Conservation (phyloP, 1,140 invertebrate genomes). For the Trypoxylus dichotomus region DNA sequence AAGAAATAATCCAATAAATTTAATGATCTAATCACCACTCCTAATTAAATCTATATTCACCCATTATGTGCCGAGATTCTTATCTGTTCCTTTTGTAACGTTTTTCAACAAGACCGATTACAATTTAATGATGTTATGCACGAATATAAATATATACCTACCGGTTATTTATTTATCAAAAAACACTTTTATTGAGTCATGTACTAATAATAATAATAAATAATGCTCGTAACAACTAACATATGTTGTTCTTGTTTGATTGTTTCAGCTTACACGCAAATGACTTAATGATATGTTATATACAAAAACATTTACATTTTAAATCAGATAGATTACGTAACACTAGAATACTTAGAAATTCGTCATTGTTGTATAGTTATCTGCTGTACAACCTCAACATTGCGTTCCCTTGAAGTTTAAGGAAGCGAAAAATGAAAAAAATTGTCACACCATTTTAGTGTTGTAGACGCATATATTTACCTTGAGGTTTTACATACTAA, state of each 20-base stretch:
- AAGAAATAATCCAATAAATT: neutral
- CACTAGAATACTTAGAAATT: neutral
- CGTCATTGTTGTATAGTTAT: neutral
- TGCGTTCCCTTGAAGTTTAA: neutral
- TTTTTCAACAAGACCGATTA: neutral
- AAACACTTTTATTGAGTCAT: neutral
- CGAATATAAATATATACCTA: neutral
- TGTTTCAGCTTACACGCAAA: neutral
- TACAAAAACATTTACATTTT: neutral
- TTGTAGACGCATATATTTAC: neutral
- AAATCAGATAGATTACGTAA: neutral
- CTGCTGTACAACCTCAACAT: neutral
- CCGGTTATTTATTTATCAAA: neutral
- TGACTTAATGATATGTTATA: neutral
- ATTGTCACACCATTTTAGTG: neutral
- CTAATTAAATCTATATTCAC: neutral
- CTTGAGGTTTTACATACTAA: neutral
- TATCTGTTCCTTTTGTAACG: neutral
- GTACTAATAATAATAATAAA: neutral
- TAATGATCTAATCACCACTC: neutral
- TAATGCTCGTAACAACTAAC: neutral
- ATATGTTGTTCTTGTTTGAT: neutral
- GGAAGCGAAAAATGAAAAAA: neutral
- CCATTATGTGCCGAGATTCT: neutral
- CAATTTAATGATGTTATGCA: neutral